Evolutionary conservation across 2,888 invertebrate genomes (phyloP), one percentile per base, ranked within the genome.

Genomic region (Fabriciana adippe): DNA sequence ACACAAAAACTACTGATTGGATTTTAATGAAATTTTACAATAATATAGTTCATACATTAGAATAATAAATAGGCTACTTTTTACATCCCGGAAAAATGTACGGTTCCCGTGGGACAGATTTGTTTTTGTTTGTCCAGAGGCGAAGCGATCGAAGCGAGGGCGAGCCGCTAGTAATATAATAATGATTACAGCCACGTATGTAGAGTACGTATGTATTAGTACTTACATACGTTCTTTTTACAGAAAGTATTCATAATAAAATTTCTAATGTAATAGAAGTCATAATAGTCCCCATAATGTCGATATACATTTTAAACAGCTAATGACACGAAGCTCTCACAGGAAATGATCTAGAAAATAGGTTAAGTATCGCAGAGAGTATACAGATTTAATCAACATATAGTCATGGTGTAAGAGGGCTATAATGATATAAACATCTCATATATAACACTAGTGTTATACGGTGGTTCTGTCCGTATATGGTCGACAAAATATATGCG

Each of bases 361-460:
- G 61, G 61, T 61, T 61, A 61, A 61, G 41, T 61, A 53, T 51
- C 18, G 26, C 8, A 18, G 14, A 35, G 51, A 61, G 51, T 50
- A 61, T 61, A 31, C 61, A 61, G 51, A 53, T 53, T 61, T 51
- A 50, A 53, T 41, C 21, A 41, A 53, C 61, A 61, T 61, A 35
- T 35, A 51, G 51, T 51, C 51, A 51, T 61, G 51, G 51, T 53
- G 35, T 53, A 35, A 61, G 16, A 50, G 60, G 26, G 3, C 26
- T n/a, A 18, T 31, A 31, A 59, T 48, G 26, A 59, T 5, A 59
- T 21, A 48, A 59, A 48, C 14, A 15, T 26, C 48, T 48, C 11
- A 48, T 26, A n/a, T 48, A 15, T 8, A 5, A 13, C 1, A 26
- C 11, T 59, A 13, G 59, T 21, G 5, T 59, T 48, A 21, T 21